These are phyloP conservation scores for Anableps anableps DNA, from an alignment of 2,797 vertebrate genomes.

Conservation along the genomic window DNA sequence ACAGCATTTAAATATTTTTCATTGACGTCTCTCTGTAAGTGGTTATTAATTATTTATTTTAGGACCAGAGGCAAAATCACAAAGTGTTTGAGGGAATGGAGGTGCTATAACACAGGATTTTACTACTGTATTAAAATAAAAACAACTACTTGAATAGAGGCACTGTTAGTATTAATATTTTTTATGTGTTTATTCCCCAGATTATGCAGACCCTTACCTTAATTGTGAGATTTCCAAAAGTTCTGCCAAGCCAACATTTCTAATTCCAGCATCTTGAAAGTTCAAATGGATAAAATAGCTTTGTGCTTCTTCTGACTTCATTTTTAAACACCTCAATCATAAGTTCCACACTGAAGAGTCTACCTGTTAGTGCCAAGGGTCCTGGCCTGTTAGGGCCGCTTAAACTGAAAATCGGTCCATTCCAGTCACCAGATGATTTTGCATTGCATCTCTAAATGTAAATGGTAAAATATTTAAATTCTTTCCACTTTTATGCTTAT, in stretches of 20 bases:
- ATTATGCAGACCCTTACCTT: not conserved
- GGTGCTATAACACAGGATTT: not conserved
- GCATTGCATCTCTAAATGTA: not conserved
- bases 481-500: not conserved
- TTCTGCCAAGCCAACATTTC: not conserved
- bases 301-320: not conserved
- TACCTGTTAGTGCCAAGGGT: not conserved
- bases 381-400: not conserved
- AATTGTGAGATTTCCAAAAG: not conserved
- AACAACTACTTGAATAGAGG: not conserved
- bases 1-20: not conserved
- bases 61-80: not conserved
- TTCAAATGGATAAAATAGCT: not conserved
- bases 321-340: not conserved
- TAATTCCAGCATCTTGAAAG: not conserved
- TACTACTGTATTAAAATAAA: not conserved
- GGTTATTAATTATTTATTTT: too few relatives aligned
- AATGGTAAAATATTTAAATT: not conserved
- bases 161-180: not conserved
- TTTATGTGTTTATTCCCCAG: not conserved
- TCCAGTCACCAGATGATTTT: not conserved
- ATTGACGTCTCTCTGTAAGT: too few relatives aligned
- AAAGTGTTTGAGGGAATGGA: not conserved
- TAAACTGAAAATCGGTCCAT: not conserved
- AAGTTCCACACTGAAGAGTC: not conserved